phyloP scores from a whole-genome alignment of 2,113 vertebrate genomes.

The Dunckerocampus dactyliophorus region DNA sequence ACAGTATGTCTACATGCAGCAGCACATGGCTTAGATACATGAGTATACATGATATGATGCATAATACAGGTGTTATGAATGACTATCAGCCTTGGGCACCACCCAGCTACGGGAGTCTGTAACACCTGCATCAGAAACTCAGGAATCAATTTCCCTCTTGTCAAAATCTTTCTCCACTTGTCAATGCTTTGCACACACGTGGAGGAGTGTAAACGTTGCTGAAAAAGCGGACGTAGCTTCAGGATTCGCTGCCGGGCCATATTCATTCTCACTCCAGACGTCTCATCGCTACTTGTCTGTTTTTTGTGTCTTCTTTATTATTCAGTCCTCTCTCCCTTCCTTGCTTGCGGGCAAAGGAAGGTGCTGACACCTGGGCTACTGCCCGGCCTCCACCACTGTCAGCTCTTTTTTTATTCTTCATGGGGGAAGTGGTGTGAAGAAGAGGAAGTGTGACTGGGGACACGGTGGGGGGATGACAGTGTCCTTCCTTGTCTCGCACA shows the following conservation, averaged over 20 bases:
- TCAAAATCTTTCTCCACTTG: slow-evolving; percentile 68
- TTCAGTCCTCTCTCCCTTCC: slow-evolving; percentile 24
- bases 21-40: slow-evolving; percentile 5
- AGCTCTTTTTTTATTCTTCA: slow-evolving; percentile 67
- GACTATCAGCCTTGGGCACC: slow-evolving; percentile 33
- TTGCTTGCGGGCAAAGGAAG: slow-evolving; percentile 67
- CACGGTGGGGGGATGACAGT: slow-evolving; percentile 6
- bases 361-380: slow-evolving; percentile 69
- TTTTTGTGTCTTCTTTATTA: slow-evolving; percentile 30
- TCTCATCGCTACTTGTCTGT: slow-evolving; percentile 36
- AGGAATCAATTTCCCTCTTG: slow-evolving; percentile 74
- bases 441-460: slow-evolving; percentile 8
- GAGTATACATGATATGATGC: slow-evolving; percentile 19
- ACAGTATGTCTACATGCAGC: slow-evolving; percentile 6
- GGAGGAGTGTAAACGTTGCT: slow-evolving; percentile 48
- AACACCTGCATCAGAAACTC: slow-evolving; percentile 65
- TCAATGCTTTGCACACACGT: slow-evolving; percentile 36
- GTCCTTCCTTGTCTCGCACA: slow-evolving; percentile 21
- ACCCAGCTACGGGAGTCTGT: slow-evolving; percentile 42
- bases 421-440: slow-evolving; percentile 6
- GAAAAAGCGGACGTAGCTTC: slow-evolving; percentile 31
- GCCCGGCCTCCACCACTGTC: slow-evolving; percentile 58
- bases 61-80: slow-evolving; percentile 48
- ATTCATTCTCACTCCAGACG: slow-evolving; percentile 39
- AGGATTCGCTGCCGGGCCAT: slow-evolving; percentile 42